Evolutionary conservation across 2,888 invertebrate species (phyloP).

Genomic region (Drosophila leonis): DNA sequence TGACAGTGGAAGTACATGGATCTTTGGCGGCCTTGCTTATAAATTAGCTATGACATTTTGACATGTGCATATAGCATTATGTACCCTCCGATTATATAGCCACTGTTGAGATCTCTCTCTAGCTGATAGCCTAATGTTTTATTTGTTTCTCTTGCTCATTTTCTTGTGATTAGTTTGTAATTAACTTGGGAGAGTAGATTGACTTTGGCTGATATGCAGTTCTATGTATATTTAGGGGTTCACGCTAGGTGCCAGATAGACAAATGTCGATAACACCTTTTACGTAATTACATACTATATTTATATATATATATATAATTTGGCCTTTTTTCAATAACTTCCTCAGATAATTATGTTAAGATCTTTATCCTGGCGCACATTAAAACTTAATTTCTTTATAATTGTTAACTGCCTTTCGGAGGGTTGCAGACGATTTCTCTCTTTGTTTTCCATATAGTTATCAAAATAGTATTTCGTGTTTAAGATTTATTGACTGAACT

Average conservation of each 20-base stretch:
- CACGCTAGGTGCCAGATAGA: slow-evolving; percentile 68
- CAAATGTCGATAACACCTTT: slow-evolving; percentile 73
- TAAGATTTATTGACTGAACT: slow-evolving; percentile 29
- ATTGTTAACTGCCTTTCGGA: slow-evolving; percentile 47
- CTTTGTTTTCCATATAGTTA: slow-evolving; percentile 45
- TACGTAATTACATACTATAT: neutral
- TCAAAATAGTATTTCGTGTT: slow-evolving; percentile 35
- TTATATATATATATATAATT: neutral
- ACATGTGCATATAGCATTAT: slow-evolving; percentile 55
- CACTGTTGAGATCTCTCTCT: slow-evolving; percentile 61
- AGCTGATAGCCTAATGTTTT: slow-evolving; percentile 73
- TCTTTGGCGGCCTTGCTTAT: slow-evolving; percentile 70
- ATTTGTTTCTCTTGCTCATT: slow-evolving; percentile 41
- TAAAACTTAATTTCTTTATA: slow-evolving; percentile 82
- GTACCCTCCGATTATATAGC: slow-evolving; percentile 27
- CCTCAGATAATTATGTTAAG: slow-evolving; percentile 60
- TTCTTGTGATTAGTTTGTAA: slow-evolving; percentile 72
- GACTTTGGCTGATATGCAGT: slow-evolving; percentile 29
- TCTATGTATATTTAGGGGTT: slow-evolving; percentile 22
- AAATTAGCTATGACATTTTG: slow-evolving; percentile 73
- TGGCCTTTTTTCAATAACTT: slow-evolving; percentile 57
- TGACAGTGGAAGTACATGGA: slow-evolving; percentile 72
- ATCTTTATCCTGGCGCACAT: slow-evolving; percentile 73
- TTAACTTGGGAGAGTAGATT: slow-evolving; percentile 62
- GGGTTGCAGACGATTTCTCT: slow-evolving; percentile 5